These are phyloP conservation scores for Hypanus sabinus DNA, from an alignment of 2,113 vertebrate species.

Conservation along the genomic window DNA sequence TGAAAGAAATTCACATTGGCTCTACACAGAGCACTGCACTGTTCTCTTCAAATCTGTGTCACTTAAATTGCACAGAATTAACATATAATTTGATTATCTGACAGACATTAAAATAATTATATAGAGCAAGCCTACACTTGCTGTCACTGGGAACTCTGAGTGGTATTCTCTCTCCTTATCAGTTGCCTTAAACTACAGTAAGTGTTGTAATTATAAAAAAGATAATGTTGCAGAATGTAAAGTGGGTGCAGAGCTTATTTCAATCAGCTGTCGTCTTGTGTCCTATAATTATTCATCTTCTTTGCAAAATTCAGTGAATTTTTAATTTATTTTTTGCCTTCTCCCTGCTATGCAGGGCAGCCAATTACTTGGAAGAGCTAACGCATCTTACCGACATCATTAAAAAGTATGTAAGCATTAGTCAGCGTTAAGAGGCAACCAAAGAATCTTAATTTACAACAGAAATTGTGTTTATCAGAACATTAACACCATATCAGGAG, in stretches of 20 bases:
- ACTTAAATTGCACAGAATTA: conserved; percentile 30
- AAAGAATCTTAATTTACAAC: not conserved
- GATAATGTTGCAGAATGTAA: conserved; percentile 30
- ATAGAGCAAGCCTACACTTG: conserved; percentile 21
- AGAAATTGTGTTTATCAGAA: not conserved
- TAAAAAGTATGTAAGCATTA: not conserved
- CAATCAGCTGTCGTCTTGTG: conserved; percentile 1
- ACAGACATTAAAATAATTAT: conserved; percentile 35
- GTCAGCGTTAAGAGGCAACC: not conserved
- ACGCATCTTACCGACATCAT: not conserved
- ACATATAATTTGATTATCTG: conserved; percentile 37
- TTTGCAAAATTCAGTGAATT: conserved; percentile 27
- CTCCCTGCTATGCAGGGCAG: not conserved
- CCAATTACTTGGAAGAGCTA: not conserved
- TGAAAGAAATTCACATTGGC: not conserved
- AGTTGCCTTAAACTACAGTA: conserved; percentile 23
- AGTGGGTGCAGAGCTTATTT: not conserved
- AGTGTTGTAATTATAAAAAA: conserved; percentile 31
- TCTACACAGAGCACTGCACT: not conserved
- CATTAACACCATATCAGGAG: not conserved
- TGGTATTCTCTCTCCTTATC: conserved; percentile 22
- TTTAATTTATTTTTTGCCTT: not conserved
- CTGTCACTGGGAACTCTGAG: conserved; percentile 4
- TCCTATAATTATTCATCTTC: conserved; percentile 12
- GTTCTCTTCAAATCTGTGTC: not conserved